Conservation (phyloP, 2,113 vertebrate species). For the Brachionichthys hirsutus region DNA sequence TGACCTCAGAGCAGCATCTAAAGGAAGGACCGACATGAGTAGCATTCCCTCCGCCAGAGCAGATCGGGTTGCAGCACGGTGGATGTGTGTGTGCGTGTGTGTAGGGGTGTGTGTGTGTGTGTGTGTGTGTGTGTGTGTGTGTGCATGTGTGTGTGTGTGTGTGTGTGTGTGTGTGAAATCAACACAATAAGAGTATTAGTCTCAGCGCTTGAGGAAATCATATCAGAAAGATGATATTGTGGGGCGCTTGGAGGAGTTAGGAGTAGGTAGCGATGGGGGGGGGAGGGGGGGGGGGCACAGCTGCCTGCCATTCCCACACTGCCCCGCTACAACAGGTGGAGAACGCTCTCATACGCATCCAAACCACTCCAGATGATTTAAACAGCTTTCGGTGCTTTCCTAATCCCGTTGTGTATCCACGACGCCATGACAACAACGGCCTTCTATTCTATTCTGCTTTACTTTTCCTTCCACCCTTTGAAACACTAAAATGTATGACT, state of each 20-base stretch:
- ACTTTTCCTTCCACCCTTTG: neutral
- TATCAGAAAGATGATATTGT: constrained; percentile 35
- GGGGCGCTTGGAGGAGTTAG: constrained; percentile 21
- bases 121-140: neutral
- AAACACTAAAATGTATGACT: neutral
- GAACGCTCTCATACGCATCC: constrained; percentile 7
- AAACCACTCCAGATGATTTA: no score
- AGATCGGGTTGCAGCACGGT: constrained; percentile 44
- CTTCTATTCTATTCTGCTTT: no score
- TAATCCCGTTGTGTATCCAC: no score
- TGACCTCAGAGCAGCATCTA: constrained; percentile 39
- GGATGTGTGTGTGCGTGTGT: constrained; percentile 4
- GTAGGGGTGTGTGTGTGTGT: constrained; percentile 9
- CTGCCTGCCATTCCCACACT: constrained; percentile 58
- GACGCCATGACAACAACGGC: no score
- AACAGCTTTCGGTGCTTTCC: no score
- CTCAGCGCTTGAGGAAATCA: constrained; percentile 33
- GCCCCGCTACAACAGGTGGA: constrained; percentile 65
- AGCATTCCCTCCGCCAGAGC: constrained; percentile 39
- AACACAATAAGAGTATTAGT: constrained; percentile 28
- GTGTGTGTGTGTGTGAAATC: constrained; percentile 26
- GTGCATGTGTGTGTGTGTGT: constrained; percentile 3
- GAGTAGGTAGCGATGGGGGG: constrained; percentile 14
- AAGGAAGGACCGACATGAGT: constrained; percentile 57
- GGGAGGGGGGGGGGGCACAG: constrained; percentile 47